phyloP scores from a whole-genome alignment of 2,888 invertebrate species.

The Amiota minor region DNA sequence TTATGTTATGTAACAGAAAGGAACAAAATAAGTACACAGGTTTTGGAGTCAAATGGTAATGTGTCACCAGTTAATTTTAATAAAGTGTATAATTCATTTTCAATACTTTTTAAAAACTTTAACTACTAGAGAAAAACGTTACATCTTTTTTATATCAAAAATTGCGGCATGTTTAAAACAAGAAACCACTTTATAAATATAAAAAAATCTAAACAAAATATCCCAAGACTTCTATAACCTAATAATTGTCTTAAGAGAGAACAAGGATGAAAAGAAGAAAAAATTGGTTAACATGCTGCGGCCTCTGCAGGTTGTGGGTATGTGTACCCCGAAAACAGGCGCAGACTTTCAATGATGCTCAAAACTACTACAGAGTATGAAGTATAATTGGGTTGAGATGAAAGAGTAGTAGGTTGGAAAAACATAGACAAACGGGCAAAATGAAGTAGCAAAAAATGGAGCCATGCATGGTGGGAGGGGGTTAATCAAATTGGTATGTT shows the following conservation, averaged over 20 bases:
- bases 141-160: too few species aligned
- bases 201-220: conserved; percentile 44
- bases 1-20: too few species aligned
- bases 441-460: conserved; percentile 14
- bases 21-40: too few species aligned
- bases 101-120: too few species aligned
- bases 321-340: conserved; percentile 25
- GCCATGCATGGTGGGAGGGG: neutral
- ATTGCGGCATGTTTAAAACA: too few species aligned
- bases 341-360: conserved; percentile 31
- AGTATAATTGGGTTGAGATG: neutral
- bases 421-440: too few species aligned
- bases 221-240: conserved; percentile 61
- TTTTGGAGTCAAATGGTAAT: too few species aligned
- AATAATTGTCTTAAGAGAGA: conserved; percentile 54
- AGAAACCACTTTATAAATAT: neutral
- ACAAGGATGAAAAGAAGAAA: conserved; percentile 49
- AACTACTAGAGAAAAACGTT: too few species aligned
- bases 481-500: conserved; percentile 35
- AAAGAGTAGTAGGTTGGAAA: neutral
- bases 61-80: too few species aligned
- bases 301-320: conserved; percentile 6
- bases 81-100: too few species aligned
- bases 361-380: conserved; percentile 9
- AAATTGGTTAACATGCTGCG: conserved; percentile 48